A percentile compares a stretch with the other conserved stretches of the same genome.
phyloP scores from a whole-genome alignment of 2,113 vertebrate species.

The Notarius quadriscutis region DNA sequence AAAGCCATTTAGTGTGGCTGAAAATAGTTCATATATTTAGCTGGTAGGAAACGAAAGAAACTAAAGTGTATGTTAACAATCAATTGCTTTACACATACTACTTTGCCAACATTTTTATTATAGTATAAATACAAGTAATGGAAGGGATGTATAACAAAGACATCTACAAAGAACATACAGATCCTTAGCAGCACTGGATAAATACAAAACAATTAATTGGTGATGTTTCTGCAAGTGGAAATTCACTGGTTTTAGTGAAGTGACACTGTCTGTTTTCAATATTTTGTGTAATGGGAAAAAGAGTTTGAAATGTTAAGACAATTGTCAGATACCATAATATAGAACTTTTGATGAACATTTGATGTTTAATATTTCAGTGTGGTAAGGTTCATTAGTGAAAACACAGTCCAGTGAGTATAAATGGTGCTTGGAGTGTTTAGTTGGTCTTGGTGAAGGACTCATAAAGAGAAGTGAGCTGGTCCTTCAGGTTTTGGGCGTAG shows the following conservation, averaged over 20 bases:
- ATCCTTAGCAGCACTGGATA: conserved; percentile 17
- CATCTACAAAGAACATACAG: not conserved
- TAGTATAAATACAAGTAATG: not conserved
- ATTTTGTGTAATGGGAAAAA: not conserved
- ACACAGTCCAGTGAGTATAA: conserved; percentile 8
- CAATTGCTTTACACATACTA: not conserved
- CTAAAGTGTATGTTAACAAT: not conserved
- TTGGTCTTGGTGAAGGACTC: conserved; percentile 56
- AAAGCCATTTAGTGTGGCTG: not conserved
- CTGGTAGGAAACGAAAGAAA: not conserved
- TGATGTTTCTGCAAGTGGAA: not conserved
- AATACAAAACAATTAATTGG: conserved; percentile 2
- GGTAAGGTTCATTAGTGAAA: not conserved
- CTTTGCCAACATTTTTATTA: not conserved
- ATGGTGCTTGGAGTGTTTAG: conserved; percentile 45
- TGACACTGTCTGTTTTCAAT: not conserved
- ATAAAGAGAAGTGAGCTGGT: conserved; percentile 55
- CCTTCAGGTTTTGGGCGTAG: conserved; percentile 59
- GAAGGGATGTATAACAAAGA: not conserved
- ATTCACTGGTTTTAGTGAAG: not conserved
- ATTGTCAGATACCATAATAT: not conserved
- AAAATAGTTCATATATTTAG: not conserved
- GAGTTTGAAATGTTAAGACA: not conserved
- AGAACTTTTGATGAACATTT: not conserved
- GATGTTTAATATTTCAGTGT: conserved; percentile 16